Base-by-base conservation (phyloP, 2,888 invertebrate species). In the Onchidella celtica region DNA sequence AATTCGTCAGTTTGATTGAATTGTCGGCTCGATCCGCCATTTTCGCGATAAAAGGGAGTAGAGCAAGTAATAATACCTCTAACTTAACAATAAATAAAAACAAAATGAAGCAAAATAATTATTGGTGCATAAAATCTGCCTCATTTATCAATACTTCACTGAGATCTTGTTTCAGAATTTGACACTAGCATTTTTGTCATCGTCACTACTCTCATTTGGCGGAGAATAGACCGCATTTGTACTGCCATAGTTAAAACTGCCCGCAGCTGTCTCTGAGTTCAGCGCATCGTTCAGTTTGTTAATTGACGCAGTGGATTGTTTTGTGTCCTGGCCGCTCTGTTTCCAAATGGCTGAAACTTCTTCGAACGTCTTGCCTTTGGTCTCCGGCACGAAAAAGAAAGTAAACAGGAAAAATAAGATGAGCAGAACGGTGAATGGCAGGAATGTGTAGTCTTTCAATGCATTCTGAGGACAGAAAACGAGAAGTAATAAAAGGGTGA, bases 351-450 rank as follows among this genome's bases (percentile, higher is more conserved):
- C 78, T 0, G 97, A 95, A 93, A 99, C 98, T 94, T 99, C 98
- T 95, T 98, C 98, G 94, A 98, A 97, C 0, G 96, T 96, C 94
- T 97, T 97, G 94, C 98, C 98, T 95, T 98, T 99, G 90, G 99
- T 99, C 95, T 99, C 99, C 93, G 99, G 99, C 94, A 99, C 98
- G 95, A 97, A 98, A 95, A 97, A 97, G 95, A 97, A 99, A 87
- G 99, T 98, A 95, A 99, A 99, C 94, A 97, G 96, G 97, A 98
- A 98, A 75, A 90, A 92, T 0, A 91, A 0, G 2, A 97, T 97
- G 94, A 99, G 96, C 94, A 98, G 96, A 94, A 96, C 97, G 95
- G 98, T 98, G 95, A 99, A 99, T 94, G 94, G 94, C 14, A 94
- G 84, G 86, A 93, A 94, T 63, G 92, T 92, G 83, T 89, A 91